Evolutionary conservation across 1,140 invertebrate genomes (phyloP).

Genomic region (Drosophila ercepeae): DNA sequence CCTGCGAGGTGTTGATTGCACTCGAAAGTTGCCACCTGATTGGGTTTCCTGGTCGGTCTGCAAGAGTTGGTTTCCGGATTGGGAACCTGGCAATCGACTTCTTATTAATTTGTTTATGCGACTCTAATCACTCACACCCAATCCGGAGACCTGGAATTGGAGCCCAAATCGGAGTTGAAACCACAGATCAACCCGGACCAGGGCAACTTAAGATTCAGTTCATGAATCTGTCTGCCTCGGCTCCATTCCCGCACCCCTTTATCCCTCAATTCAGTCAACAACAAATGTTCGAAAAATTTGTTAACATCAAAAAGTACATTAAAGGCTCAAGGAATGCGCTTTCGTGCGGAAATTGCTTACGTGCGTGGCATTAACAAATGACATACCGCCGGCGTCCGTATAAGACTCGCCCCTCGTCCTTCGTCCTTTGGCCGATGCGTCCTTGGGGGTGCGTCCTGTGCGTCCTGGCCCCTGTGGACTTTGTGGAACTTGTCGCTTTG

Average conservation of each 20-base stretch:
- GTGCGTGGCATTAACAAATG: slow-evolving; percentile 80
- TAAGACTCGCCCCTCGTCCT: slow-evolving; percentile 49
- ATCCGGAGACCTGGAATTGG: slow-evolving; percentile 8
- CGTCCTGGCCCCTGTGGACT: slow-evolving; percentile 28
- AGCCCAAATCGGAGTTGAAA: slow-evolving; percentile 3
- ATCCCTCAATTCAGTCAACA: slow-evolving; percentile 49
- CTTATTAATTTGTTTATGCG: slow-evolving; percentile 73
- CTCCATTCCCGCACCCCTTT: background rate
- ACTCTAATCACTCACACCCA: slow-evolving; percentile 69
- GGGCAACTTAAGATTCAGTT: slow-evolving; percentile 57
- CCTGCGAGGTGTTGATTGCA: slow-evolving; percentile 58
- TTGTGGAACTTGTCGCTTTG: slow-evolving; percentile 74
- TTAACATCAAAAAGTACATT: slow-evolving; percentile 82
- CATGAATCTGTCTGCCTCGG: slow-evolving; percentile 25
- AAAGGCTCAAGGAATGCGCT: slow-evolving; percentile 81
- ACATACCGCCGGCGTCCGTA: slow-evolving; percentile 44
- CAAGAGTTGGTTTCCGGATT: background rate
- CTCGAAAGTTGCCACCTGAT: slow-evolving; percentile 30
- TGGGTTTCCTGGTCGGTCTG: background rate
- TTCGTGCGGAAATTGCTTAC: slow-evolving; percentile 82
- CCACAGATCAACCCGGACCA: slow-evolving; percentile 37
- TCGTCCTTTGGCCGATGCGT: slow-evolving; percentile 4
- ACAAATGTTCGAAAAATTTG: slow-evolving; percentile 81
- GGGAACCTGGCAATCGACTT: background rate
- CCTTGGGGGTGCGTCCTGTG: slow-evolving; percentile 41